phyloP scores from a whole-genome alignment of 2,888 invertebrate species.

The Lypha dubia region DNA sequence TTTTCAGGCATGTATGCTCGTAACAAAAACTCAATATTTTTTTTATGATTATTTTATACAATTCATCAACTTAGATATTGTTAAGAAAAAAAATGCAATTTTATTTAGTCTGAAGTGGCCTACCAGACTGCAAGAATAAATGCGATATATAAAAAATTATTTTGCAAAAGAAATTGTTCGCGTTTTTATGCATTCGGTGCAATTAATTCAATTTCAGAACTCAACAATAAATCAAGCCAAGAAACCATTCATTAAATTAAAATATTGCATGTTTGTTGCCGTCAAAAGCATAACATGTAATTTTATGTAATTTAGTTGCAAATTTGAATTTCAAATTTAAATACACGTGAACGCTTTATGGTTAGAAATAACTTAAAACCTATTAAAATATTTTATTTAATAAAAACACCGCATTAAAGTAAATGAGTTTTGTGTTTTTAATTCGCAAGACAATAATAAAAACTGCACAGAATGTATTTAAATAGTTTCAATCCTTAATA shows the following conservation, averaged over 20 bases:
- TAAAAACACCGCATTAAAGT: not conserved
- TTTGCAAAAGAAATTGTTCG: not conserved
- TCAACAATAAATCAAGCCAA: conserved; percentile 71
- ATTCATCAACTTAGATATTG: too few relatives aligned
- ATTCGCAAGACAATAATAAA: not conserved
- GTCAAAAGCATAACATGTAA: conserved; percentile 72
- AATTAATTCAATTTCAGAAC: conserved; percentile 64
- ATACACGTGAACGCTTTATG: conserved; percentile 19
- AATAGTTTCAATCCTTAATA: not conserved
- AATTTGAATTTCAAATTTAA: conserved; percentile 41
- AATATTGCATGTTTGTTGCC: conserved; percentile 72
- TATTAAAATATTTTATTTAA: conserved; percentile 2
- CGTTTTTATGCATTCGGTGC: not conserved
- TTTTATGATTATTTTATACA: too few relatives aligned
- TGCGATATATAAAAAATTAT: too few relatives aligned
- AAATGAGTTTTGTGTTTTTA: conserved; percentile 3
- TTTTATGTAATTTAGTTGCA: conserved; percentile 71
- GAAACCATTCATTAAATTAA: conserved; percentile 70
- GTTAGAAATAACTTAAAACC: not conserved
- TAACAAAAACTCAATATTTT: too few relatives aligned
- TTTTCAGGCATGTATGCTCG: too few relatives aligned
- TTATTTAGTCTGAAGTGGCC: not conserved
- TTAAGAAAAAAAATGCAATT: not conserved
- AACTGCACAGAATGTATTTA: not conserved
- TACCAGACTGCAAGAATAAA: too few relatives aligned